A percentile compares a stretch with the other conserved stretches of the same genome.
These are phyloP conservation scores for Pseudorhiza aurosa DNA, from an alignment of 30 jellyfish, hydroid and myxozoan genomes.

Conservation along the genomic window DNA sequence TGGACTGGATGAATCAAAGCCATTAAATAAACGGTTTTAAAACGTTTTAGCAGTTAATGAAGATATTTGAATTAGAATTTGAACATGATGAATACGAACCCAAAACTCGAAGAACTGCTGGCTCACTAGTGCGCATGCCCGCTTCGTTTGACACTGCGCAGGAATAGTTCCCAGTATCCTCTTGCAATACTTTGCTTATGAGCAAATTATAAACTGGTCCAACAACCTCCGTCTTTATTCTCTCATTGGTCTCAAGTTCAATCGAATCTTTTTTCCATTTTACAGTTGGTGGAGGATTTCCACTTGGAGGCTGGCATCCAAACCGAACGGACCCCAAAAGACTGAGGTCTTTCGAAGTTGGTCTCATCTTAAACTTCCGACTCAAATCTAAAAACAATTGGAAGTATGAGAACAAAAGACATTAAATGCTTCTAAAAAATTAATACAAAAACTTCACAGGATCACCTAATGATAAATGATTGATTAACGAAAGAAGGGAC, in stretches of 20 bases:
- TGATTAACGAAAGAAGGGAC: no score
- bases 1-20: no score
- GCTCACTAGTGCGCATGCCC: conserved; percentile 48
- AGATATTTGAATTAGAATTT: no score
- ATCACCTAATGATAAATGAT: background rate
- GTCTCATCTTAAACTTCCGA: conserved; percentile 41
- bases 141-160: conserved; percentile 77
- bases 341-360: conserved; percentile 22
- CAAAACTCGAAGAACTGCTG: conserved; percentile 53
- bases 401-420: background rate
- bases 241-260: background rate
- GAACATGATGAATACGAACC: no score
- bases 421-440: background rate
- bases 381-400: conserved; percentile 40
- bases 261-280: conserved; percentile 43
- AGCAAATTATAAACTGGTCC: conserved; percentile 38
- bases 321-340: conserved; percentile 19
- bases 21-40: no score
- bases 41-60: no score
- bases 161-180: conserved; percentile 74
- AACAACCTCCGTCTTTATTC: conserved; percentile 37
- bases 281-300: conserved; percentile 68
- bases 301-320: conserved; percentile 79
- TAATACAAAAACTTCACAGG: background rate
- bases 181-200: conserved; percentile 50